These are phyloP conservation scores for Euglossa dilemma DNA, from an alignment of 1,140 invertebrate species.

Conservation along the genomic window DNA sequence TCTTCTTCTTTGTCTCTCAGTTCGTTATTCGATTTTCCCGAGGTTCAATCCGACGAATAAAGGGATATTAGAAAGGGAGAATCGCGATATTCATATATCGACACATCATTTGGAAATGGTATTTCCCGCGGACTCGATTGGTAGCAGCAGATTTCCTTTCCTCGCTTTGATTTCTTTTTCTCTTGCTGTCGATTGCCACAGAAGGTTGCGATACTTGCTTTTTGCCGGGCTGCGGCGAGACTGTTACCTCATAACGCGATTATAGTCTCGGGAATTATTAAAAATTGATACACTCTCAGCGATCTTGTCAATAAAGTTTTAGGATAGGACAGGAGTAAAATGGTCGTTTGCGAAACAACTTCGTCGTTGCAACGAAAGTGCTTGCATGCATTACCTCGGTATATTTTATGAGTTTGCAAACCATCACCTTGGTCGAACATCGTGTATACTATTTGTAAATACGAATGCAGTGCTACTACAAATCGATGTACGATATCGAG, in stretches of 20 bases:
- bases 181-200: background rate
- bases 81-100: background rate
- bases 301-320: too few relatives aligned
- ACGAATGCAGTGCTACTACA: too few relatives aligned
- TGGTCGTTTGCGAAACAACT: background rate
- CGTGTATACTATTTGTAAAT: too few relatives aligned
- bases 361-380: background rate
- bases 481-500: too few relatives aligned
- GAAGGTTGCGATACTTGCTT: background rate
- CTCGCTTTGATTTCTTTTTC: background rate
- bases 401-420: too few relatives aligned
- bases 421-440: too few relatives aligned
- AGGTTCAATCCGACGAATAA: too few relatives aligned
- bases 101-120: background rate
- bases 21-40: too few relatives aligned
- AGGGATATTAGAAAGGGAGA: background rate
- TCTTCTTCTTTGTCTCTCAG: too few relatives aligned
- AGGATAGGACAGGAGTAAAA: background rate
- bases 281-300: background rate
- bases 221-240: slow-evolving; percentile 1
- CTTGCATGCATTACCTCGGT: too few relatives aligned
- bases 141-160: background rate
- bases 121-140: background rate
- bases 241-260: slow-evolving; percentile 1
- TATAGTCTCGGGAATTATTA: background rate